These are phyloP conservation scores for Discoglossus pictus DNA, from an alignment of 2,797 vertebrate species.

Conservation along the genomic window DNA sequence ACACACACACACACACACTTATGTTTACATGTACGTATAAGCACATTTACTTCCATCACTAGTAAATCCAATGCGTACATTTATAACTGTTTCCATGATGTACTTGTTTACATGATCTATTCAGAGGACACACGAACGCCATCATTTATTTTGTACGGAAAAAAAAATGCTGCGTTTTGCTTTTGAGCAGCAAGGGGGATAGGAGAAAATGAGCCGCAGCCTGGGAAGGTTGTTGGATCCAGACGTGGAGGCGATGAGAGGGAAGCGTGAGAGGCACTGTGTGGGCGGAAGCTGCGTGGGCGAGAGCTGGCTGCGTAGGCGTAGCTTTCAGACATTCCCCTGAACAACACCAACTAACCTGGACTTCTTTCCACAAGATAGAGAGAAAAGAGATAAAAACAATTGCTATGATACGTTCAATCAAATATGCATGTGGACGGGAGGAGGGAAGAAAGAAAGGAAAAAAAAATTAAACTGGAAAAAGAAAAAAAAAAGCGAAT, in stretches of 20 bases:
- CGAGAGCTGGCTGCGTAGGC: conserved; percentile 65
- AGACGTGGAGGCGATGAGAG: conserved; percentile 38
- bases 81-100: too few relatives aligned
- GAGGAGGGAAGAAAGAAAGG: too few relatives aligned
- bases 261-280: conserved; percentile 38
- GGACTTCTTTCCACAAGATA: conserved; percentile 13
- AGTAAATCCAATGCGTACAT: too few relatives aligned
- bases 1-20: too few relatives aligned
- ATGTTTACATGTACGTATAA: too few relatives aligned
- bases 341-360: conserved; percentile 68
- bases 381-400: neutral
- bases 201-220: conserved; percentile 5
- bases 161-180: neutral
- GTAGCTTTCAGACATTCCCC: conserved; percentile 72
- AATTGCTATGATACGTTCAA: neutral
- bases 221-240: conserved; percentile 32
- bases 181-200: neutral
- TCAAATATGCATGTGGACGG: conserved; percentile 5
- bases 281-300: conserved; percentile 49
- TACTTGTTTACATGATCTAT: too few relatives aligned
- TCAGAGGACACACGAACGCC: neutral
- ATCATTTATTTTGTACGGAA: neutral
- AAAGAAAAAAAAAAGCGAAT: too few relatives aligned
- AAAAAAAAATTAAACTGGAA: too few relatives aligned
- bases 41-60: too few relatives aligned